phyloP scores from a whole-genome alignment of 2,797 vertebrate genomes.

The Sus cebifrons region DNA sequence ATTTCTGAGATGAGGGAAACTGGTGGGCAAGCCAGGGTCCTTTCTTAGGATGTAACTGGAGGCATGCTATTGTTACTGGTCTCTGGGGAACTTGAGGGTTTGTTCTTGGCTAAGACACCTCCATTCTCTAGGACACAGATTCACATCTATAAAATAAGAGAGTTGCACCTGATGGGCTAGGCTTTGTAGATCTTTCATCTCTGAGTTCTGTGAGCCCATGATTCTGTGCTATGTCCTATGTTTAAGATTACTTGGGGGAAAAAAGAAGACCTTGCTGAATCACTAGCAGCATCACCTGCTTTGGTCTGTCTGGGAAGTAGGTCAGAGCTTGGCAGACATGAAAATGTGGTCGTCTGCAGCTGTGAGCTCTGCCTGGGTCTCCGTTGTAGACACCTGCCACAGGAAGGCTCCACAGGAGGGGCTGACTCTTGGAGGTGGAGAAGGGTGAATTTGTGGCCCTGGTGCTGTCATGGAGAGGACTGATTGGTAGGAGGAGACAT shows the following conservation, averaged over 20 bases:
- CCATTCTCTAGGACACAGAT: conserved; percentile 1
- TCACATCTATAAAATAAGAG: neutral
- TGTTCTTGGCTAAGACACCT: neutral
- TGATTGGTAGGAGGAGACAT: neutral
- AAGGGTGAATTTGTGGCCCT: neutral
- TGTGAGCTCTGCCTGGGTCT: conserved; percentile 49
- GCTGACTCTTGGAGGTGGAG: neutral
- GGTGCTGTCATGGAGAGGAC: neutral
- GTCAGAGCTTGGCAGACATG: conserved; percentile 71
- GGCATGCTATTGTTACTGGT: conserved; percentile 6
- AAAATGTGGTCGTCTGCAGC: conserved; percentile 69
- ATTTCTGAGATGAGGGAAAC: conserved; percentile 32
- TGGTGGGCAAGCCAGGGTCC: neutral
- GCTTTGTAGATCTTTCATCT: conserved; percentile 24
- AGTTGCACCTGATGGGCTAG: neutral
- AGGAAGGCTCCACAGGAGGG: neutral
- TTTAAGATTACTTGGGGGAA: conserved; percentile 16
- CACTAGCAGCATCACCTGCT: conserved; percentile 68
- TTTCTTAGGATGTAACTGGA: neutral
- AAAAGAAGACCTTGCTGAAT: conserved; percentile 58
- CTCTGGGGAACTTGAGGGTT: neutral
- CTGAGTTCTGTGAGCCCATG: neutral
- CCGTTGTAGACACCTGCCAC: conserved; percentile 64
- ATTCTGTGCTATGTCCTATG: conserved; percentile 17
- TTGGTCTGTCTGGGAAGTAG: conserved; percentile 79